Evolutionary conservation across 2,888 invertebrate species (phyloP), one percentile per base, ranked within the genome.

Genomic region (Philopedon plagiatum): DNA sequence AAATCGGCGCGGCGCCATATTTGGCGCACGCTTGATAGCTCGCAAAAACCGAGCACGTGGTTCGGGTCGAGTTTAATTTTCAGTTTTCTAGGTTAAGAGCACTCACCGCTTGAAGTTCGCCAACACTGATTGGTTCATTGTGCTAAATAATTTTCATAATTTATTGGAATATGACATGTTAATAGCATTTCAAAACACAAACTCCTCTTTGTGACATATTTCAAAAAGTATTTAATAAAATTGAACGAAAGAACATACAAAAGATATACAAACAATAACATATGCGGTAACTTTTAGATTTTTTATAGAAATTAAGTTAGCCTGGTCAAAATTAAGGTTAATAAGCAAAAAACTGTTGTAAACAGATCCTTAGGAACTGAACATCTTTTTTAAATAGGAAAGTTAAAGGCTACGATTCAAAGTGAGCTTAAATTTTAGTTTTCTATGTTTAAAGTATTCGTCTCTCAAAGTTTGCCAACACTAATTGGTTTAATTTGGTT

Each of bases 1-100:
- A 70, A 70, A 70, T 69, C 51, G 69, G 15, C 70, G 70, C 54
- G 69, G 69, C 70, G 70, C 63, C 64, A 70, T 26, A 21, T 23
- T 63, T 21, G 5, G 63, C 70, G 70, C 70, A 70, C 15, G 57
- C 63, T 26, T 62, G n/a, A 0, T 21, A 13, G 32, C 11, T 18
- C 58, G 58, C 15, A 21, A 37, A 15, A 44, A n/a, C 0, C 5
- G 11, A 49, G n/a, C 67, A 60, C 60, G 67, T 67, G 67, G 15
- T 41, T 26, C 11, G 2, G 3, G 51, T n/a, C 21, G 29, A 39
- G 51, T 54, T 26, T 29, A 29, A 29, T 9, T 1, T 15, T 29
- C 0, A 39, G 15, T 13, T 39, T 41, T 29, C 41, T 60, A 41
- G 41, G 58, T 58, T 58, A 39, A 39, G 37, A 19, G 37, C 57